A percentile compares a stretch with the other conserved stretches of the same genome.
phyloP scores from a whole-genome alignment of 2,797 vertebrate species.

The Propithecus perrieri region DNA sequence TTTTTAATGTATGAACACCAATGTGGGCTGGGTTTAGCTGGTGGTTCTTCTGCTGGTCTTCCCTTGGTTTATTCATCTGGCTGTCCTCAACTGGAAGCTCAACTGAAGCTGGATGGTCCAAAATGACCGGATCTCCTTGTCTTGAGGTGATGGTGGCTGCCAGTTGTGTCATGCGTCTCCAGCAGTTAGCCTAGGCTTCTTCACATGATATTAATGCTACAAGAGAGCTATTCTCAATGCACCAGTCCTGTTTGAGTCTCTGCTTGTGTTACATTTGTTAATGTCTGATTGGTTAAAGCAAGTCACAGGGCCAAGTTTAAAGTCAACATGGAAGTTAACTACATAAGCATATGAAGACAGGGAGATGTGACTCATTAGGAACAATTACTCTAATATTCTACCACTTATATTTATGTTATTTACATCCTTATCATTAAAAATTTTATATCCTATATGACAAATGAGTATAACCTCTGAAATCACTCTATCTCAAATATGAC shows the following conservation, averaged over 20 bases:
- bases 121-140: neutral
- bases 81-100: neutral
- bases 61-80: neutral
- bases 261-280: neutral
- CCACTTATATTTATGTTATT: neutral
- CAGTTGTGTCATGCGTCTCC: neutral
- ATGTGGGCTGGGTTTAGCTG: neutral
- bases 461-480: neutral
- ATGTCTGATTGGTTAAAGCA: neutral
- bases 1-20: neutral
- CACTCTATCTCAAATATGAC: neutral
- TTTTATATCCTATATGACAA: neutral
- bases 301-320: neutral
- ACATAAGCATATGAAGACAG: neutral
- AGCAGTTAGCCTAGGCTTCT: neutral
- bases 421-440: neutral
- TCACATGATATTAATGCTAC: neutral
- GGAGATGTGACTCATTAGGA: neutral
- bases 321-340: neutral
- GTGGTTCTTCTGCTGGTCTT: neutral
- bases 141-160: neutral
- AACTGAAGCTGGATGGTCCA: no score
- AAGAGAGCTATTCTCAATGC: neutral
- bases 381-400: neutral
- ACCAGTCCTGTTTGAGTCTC: neutral